Conservation (phyloP, 2,888 invertebrate species). For the Acleris laterana region DNA sequence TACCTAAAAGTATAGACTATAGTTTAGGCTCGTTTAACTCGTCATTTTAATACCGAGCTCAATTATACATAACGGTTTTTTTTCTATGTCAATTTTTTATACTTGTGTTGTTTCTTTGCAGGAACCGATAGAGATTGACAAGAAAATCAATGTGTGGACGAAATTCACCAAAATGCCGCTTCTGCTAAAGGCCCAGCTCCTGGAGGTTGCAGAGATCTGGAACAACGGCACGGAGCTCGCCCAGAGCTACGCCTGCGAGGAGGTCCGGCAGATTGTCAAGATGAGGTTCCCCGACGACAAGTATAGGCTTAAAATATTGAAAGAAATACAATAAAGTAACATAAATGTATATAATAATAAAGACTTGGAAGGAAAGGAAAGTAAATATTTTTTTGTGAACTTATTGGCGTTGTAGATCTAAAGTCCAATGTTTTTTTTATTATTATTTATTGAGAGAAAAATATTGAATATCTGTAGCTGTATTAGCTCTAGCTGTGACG, state of each 20-base stretch:
- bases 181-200: slow-evolving; percentile 67
- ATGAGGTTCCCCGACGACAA: slow-evolving; percentile 76
- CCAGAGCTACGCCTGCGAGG: slow-evolving; percentile 67
- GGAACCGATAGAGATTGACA: slow-evolving; percentile 61
- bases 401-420: background rate
- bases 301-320: slow-evolving; percentile 71
- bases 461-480: too few species aligned
- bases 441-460: too few species aligned
- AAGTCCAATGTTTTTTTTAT: too few species aligned
- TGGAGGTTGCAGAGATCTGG: slow-evolving; percentile 72
- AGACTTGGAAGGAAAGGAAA: too few species aligned
- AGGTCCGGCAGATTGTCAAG: slow-evolving; percentile 73
- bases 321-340: slow-evolving; percentile 76
- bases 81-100: background rate
- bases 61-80: too few species aligned
- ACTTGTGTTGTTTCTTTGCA: slow-evolving; percentile 15
- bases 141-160: slow-evolving; percentile 64
- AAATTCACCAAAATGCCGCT: slow-evolving; percentile 68
- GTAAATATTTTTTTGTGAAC: background rate
- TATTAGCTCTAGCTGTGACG: too few species aligned
- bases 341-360: background rate
- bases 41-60: too few species aligned
- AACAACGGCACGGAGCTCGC: slow-evolving; percentile 51
- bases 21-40: too few species aligned
- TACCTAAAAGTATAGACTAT: too few species aligned